phyloP scores from a whole-genome alignment of 92 coral and sea anemone genomes.

The Parazoanthus atlanticus region DNA sequence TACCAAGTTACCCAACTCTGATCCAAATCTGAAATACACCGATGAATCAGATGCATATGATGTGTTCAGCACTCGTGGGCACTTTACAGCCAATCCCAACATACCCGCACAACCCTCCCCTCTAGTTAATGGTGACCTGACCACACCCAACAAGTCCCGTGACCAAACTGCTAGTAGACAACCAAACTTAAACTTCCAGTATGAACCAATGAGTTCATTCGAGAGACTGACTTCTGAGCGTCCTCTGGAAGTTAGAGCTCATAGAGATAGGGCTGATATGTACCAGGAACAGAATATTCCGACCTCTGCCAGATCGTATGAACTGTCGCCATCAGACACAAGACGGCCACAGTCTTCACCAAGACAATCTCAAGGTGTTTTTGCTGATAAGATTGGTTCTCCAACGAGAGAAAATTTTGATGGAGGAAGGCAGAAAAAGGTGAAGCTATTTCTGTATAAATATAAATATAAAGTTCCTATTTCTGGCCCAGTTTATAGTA shows the following conservation, averaged over 20 bases:
- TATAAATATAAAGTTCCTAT: background rate
- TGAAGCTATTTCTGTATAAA: background rate
- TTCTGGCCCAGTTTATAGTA: too few species aligned
- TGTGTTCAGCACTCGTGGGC: conserved; percentile 72
- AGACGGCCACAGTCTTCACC: conserved; percentile 62
- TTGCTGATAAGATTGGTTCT: conserved; percentile 63
- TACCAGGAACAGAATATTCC: conserved; percentile 27
- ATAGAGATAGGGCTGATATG: conserved; percentile 33
- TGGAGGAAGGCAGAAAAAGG: conserved; percentile 17
- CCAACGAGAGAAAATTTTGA: conserved; percentile 8
- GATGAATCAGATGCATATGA: conserved; percentile 79
- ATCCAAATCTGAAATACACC: conserved; percentile 73
- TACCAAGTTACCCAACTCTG: conserved; percentile 42
- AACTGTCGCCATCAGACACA: conserved; percentile 56
- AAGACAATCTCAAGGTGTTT: conserved; percentile 68
- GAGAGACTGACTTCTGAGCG: conserved; percentile 61
- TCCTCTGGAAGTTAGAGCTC: conserved; percentile 23
- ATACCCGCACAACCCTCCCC: background rate
- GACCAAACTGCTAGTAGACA: conserved; percentile 32
- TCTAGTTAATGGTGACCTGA: conserved; percentile 2
- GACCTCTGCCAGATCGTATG: conserved; percentile 60
- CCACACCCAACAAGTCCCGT: conserved; percentile 38
- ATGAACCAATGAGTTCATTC: conserved; percentile 28
- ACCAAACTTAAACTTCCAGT: background rate
- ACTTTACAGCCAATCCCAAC: conserved; percentile 79